phyloP scores from a whole-genome alignment of 2,888 invertebrate species.

The Hyposoter didymator region DNA sequence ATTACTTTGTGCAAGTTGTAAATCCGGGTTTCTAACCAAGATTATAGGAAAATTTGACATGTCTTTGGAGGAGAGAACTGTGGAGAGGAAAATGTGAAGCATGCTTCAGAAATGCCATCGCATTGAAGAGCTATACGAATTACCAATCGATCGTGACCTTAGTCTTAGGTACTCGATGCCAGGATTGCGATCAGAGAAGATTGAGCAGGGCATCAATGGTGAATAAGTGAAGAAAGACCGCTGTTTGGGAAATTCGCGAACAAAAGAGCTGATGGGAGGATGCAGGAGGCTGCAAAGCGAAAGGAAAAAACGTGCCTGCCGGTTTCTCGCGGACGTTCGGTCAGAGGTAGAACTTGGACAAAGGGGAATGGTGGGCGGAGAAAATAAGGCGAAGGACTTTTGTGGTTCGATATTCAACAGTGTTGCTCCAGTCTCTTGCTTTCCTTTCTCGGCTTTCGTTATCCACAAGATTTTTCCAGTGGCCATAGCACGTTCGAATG shows the following conservation, averaged over 20 bases:
- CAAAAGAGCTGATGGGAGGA: constrained; percentile 45
- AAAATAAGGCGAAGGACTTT: constrained; percentile 59
- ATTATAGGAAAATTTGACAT: background rate
- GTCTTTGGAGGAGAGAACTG: background rate
- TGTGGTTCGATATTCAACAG: constrained; percentile 54
- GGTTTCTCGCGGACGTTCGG: constrained; percentile 39
- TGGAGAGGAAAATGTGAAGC: background rate
- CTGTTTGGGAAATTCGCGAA: constrained; percentile 53
- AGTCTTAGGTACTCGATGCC: background rate
- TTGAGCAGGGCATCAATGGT: background rate
- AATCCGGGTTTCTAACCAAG: background rate
- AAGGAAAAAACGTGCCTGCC: constrained; percentile 6
- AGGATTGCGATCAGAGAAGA: background rate
- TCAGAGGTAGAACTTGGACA: constrained; percentile 51
- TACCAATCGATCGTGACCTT: background rate
- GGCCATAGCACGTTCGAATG: background rate
- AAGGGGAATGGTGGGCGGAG: constrained; percentile 35
- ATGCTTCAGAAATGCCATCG: background rate
- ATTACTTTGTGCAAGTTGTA: background rate
- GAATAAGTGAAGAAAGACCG: constrained; percentile 9
- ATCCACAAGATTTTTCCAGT: constrained; percentile 16
- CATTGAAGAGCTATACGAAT: background rate
- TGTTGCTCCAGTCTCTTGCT: constrained; percentile 23
- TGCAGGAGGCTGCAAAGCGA: constrained; percentile 22
- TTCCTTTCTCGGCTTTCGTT: constrained; percentile 22